Base-by-base conservation (phyloP, 37 sponge, comb jelly and placozoan species). In the Chondrilla cf. caribensis region DNA sequence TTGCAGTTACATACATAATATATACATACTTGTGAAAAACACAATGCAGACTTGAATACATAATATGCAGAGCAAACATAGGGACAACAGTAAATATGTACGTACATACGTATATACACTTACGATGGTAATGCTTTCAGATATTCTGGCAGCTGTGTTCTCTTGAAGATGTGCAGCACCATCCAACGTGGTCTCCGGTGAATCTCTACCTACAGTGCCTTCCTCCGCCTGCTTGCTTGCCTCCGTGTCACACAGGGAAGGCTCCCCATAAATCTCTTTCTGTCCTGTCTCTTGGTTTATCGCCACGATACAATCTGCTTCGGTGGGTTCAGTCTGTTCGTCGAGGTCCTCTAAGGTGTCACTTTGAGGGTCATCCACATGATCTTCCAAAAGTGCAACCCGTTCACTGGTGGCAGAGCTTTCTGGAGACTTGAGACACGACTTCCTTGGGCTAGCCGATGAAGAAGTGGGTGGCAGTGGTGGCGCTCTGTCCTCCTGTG, bases 281-380 rank as follows among this genome's bases (percentile, higher is more conserved):
- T 73, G 76, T 2, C 76, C 76, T 42, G 76, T 73, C 24, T 73
- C 76, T 22, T 3, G 42, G 43, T 73, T 73, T 2, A 73, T 22
- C 3, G 24, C 21, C 22, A 28, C 8, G 29, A 15, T 6, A 7
- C 15, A 9, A 62, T 7, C 15, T 6, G 6, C 64, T 62, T 62
- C 64, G 4, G 4, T 6, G 6, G 6, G 29, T 15, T 62, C 64
- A 62, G 64, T 15, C 29, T 62, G 6, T 7, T n/a, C 4, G 22
- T 62, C 29, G 4, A n/a, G 15, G 22, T 28, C 64, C 5, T 15
- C 64, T 7, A 6, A 6, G 15, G 6, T n/a, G 15, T 15, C 22
- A n/a, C 7, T 9, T 29, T n/a, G 29, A 62, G 6, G 64, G 18
- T 62, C 64, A 15, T 62, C 64, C 15, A 47, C 6, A 14, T 11